Evolutionary conservation across 2,797 vertebrate species (phyloP).

Genomic region (Pyrocephalus nanus): DNA sequence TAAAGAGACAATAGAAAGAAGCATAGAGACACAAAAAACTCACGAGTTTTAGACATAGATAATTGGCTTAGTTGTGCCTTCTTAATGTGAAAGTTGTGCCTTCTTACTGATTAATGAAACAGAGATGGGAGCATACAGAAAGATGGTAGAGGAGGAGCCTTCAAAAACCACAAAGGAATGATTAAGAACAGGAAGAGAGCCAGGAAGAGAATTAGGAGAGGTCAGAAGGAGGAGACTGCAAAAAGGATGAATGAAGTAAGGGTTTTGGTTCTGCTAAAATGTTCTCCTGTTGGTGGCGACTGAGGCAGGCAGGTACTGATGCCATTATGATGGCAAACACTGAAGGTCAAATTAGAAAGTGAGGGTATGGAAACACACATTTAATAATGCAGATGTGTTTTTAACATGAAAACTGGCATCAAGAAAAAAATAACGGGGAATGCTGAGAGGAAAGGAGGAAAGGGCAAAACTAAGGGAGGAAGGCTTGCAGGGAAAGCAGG

Average conservation of each 20-base stretch:
- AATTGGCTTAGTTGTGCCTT: background rate
- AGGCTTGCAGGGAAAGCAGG: background rate
- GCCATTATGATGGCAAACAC: background rate
- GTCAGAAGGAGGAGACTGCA: background rate
- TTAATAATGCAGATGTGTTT: background rate
- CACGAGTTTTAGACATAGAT: background rate
- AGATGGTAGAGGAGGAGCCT: background rate
- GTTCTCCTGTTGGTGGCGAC: background rate
- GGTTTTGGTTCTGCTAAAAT: background rate
- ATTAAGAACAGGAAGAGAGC: background rate
- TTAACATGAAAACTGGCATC: background rate
- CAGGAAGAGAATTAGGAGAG: background rate
- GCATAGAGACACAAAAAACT: background rate
- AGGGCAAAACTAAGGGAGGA: background rate
- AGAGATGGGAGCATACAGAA: background rate
- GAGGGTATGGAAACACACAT: accelerated
- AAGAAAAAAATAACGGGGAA: background rate
- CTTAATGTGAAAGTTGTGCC: background rate
- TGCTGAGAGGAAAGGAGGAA: background rate
- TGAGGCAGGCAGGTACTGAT: background rate
- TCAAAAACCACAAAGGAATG: background rate
- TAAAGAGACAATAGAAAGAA: background rate
- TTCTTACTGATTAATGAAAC: background rate
- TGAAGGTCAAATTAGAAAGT: background rate
- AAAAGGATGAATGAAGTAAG: background rate